These are phyloP conservation scores for Platyrinchus mystaceus DNA, from an alignment of 2,797 vertebrate genomes.

Conservation along the genomic window DNA sequence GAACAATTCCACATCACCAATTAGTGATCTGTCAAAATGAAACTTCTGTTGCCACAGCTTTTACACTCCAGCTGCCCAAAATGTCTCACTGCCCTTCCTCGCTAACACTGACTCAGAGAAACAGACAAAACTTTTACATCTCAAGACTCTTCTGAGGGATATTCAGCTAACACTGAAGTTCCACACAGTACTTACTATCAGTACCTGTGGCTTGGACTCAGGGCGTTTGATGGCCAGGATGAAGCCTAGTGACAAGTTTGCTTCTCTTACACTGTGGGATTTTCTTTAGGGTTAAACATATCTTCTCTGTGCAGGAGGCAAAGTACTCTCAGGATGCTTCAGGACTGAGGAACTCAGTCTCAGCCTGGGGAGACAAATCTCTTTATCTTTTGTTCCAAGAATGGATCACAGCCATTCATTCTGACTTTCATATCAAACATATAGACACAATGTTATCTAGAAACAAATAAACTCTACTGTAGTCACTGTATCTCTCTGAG, in stretches of 20 bases:
- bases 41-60: neutral
- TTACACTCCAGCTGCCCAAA: neutral
- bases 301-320: neutral
- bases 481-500: neutral
- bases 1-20: neutral
- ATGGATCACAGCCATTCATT: neutral
- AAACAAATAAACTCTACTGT: neutral
- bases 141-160: neutral
- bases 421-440: neutral
- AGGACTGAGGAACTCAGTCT: neutral
- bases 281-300: neutral
- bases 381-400: neutral
- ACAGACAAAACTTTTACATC: neutral
- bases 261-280: neutral
- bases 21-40: neutral
- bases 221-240: neutral
- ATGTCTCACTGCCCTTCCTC: neutral
- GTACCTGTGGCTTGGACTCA: neutral
- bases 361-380: neutral
- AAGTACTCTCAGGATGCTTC: neutral
- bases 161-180: rapidly evolving
- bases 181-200: neutral
- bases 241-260: neutral
- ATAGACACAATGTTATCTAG: neutral
- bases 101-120: neutral